These are phyloP conservation scores for Drosophila neoperkinsi DNA, from an alignment of 2,888 invertebrate genomes.

Conservation along the genomic window DNA sequence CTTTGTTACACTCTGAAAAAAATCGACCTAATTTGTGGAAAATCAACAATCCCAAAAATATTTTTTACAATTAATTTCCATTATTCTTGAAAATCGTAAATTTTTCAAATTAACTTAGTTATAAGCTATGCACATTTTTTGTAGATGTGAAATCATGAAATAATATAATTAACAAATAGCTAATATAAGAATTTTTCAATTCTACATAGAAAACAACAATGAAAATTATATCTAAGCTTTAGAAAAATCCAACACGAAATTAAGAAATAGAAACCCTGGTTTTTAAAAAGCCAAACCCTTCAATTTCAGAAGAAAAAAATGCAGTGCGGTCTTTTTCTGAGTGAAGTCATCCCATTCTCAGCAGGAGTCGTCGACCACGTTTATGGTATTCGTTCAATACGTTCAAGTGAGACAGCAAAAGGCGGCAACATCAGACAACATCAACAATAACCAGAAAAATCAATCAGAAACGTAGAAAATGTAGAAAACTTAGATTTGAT, in stretches of 20 bases:
- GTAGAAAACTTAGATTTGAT: neutral
- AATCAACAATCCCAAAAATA: too few relatives aligned
- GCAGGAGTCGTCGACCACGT: neutral
- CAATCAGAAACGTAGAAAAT: constrained; percentile 10
- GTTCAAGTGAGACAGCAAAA: constrained; percentile 37
- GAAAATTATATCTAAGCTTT: neutral
- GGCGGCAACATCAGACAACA: constrained; percentile 18
- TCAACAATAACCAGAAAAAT: constrained; percentile 18
- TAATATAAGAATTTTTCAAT: neutral
- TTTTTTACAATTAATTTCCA: neutral
- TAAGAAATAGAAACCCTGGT: neutral
- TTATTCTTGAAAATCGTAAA: neutral
- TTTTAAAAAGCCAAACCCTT: neutral
- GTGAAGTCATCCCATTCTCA: neutral
- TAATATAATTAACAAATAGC: neutral
- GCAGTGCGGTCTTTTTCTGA: neutral
- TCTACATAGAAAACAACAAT: neutral
- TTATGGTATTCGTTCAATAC: neutral
- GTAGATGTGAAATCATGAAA: neutral
- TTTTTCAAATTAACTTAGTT: neutral
- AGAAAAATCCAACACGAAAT: neutral
- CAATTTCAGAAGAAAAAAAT: too few relatives aligned
- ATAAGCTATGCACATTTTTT: neutral
- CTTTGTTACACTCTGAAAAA: neutral
- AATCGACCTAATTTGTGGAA: neutral